Percentiles rank a stretch among this genome's conserved stretches.
phyloP scores from a whole-genome alignment of 2,797 vertebrate genomes.

The Hemibagrus guttatus region DNA sequence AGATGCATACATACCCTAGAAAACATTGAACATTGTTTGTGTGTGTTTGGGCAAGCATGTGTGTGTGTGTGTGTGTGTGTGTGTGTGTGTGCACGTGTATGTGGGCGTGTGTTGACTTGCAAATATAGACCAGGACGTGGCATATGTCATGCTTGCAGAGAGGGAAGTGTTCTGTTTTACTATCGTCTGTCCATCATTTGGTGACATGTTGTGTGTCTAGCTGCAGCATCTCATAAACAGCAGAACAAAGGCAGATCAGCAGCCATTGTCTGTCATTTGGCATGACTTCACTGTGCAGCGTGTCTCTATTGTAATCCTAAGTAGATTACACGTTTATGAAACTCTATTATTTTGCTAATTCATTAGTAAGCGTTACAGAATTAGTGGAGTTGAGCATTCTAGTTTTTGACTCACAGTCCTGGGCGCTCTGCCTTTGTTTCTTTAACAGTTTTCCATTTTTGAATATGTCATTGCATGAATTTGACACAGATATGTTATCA shows the following conservation, averaged over 20 bases:
- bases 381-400: constrained; percentile 55
- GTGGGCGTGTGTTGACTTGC: neutral
- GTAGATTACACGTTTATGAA: constrained; percentile 59
- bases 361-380: constrained; percentile 53
- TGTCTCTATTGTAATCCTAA: constrained; percentile 61
- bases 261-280: constrained; percentile 29
- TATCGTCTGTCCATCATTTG: constrained; percentile 35
- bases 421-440: constrained; percentile 31
- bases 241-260: constrained; percentile 45
- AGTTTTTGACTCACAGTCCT: constrained; percentile 48
- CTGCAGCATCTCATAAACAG: constrained; percentile 46
- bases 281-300: constrained; percentile 44
- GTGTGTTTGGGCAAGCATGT: constrained; percentile 37
- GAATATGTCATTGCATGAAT: constrained; percentile 46
- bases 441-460: neutral
- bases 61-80: constrained; percentile 33
- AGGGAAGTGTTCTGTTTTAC: constrained; percentile 50
- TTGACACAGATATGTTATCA: constrained; percentile 8
- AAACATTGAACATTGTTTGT: neutral
- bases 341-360: constrained; percentile 65
- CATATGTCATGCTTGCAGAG: constrained; percentile 54
- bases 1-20: constrained; percentile 12
- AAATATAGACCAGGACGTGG: constrained; percentile 33
- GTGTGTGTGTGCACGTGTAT: constrained; percentile 24
- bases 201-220: constrained; percentile 48